Percentiles rank a stretch among this genome's conserved stretches.
Conservation (phyloP, 92 coral and sea anemone genomes). For the Palythoa caribaeorum region DNA sequence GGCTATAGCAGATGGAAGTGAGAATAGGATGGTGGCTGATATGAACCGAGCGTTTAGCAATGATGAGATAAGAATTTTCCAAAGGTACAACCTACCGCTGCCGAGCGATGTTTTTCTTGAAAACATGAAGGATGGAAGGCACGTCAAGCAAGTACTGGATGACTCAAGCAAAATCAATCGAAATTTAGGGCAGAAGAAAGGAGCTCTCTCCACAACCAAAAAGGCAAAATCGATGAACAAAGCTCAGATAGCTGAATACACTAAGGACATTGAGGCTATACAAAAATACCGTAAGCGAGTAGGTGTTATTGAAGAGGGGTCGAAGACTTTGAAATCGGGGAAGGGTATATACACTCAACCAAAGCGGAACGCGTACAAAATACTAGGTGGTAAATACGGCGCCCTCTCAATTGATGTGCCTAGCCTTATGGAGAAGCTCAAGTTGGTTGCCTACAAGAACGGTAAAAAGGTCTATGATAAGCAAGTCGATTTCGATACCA, state of each 20-base stretch:
- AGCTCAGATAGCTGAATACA: background rate
- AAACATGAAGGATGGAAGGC: background rate
- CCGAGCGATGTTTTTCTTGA: slow-evolving; percentile 13
- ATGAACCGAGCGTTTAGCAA: slow-evolving; percentile 9
- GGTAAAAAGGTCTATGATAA: slow-evolving; percentile 44
- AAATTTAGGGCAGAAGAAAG: background rate
- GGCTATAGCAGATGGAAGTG: background rate
- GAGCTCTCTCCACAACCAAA: background rate
- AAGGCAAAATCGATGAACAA: background rate
- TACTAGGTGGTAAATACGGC: background rate
- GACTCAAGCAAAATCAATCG: background rate
- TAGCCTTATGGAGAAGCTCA: background rate
- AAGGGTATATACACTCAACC: background rate
- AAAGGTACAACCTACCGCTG: slow-evolving; percentile 6
- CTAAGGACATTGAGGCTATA: background rate
- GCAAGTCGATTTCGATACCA: slow-evolving; percentile 15
- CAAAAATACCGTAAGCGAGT: background rate
- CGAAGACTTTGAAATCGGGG: background rate
- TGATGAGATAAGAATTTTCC: background rate
- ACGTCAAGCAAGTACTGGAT: background rate
- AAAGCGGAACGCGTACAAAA: background rate
- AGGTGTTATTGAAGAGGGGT: background rate
- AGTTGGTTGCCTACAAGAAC: slow-evolving; percentile 9
- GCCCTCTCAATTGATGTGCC: background rate
- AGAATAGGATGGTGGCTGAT: background rate